Percentiles rank a stretch among this genome's conserved stretches.
These are phyloP conservation scores for Rhinella marina DNA, from an alignment of 2,797 vertebrate species.

Conservation along the genomic window DNA sequence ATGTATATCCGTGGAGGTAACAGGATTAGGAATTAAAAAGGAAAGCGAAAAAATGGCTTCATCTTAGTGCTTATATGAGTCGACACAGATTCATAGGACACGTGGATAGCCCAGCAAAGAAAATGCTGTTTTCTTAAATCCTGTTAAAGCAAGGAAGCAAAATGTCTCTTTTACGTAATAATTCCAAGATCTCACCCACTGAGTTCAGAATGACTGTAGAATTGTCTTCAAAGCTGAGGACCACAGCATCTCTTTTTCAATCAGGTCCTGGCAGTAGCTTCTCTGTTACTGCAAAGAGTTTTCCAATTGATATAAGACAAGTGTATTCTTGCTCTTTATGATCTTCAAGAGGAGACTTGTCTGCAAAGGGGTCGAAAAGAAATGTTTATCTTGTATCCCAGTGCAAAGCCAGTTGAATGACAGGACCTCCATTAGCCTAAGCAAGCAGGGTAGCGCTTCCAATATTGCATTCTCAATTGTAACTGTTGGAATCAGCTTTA, in stretches of 20 bases:
- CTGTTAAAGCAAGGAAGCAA: constrained; percentile 73
- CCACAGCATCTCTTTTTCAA: constrained; percentile 65
- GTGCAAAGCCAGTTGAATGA: constrained; percentile 88
- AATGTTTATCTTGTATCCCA: constrained; percentile 90
- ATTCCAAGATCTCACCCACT: constrained; percentile 77
- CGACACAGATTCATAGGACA: constrained; percentile 69
- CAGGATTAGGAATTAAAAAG: constrained; percentile 70
- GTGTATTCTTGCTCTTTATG: constrained; percentile 83
- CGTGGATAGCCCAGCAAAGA: constrained; percentile 65
- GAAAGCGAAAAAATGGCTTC: constrained; percentile 67
- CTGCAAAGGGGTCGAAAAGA: constrained; percentile 81
- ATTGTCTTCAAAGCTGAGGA: constrained; percentile 41
- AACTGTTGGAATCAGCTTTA: constrained; percentile 85
- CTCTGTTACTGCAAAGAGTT: constrained; percentile 66
- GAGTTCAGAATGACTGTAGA: constrained; percentile 64
- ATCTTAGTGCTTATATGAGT: constrained; percentile 69
- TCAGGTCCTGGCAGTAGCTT: constrained; percentile 33
- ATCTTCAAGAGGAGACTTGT: constrained; percentile 85
- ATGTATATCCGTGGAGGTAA: constrained; percentile 70
- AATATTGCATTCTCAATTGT: constrained; percentile 89
- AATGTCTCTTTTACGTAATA: constrained; percentile 85
- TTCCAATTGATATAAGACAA: constrained; percentile 77
- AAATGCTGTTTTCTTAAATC: constrained; percentile 71
- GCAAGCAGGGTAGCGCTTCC: constrained; percentile 82
- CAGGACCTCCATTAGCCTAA: constrained; percentile 94